Evolutionary conservation across 2,797 vertebrate species (phyloP), one percentile per base, ranked within the genome.

Genomic region (Enteromius radiatus): DNA sequence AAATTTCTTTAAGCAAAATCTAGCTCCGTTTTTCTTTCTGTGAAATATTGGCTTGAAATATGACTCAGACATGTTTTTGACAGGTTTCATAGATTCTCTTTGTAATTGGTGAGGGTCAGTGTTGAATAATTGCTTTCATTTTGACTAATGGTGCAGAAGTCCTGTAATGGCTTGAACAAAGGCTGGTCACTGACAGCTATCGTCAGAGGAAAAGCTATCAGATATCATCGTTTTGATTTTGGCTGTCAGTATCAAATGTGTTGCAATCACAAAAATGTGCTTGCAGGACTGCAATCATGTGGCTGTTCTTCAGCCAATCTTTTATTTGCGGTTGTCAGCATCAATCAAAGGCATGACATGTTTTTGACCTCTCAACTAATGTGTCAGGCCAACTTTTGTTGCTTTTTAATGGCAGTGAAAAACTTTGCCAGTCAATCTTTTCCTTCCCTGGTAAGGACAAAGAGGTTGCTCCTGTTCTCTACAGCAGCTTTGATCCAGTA

Each of bases 71-170:
- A 7, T 79, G 47, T 19, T 67, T 9, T 31, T 38, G 76, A 23
- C 76, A 38, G 41, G 76, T 36, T 78, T 52, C 19, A 9, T 52
- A 21, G 41, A 49, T 78, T 26, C 76, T 23, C 21, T 14, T 15
- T 78, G 43, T 69, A n/a, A 41, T 47, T 43, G 78, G 26, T 43
- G 52, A 41, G 63, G 77, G 52, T 80, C 67, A 59, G 52, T 15
- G 36, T 45, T 70, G 19, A 80, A 59, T 70, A 70, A 71, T 59
- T 80, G 36, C 67, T 31, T 71, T 80, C 52, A 70, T 45, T 70
- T 33, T 70, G 65, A 63, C 54, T 71, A 80, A 80, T 80, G 54
- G 67, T 63, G 68, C 68, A 38, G 54, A 63, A 47, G 33, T 81
- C 54, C 54, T 47, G 21, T 71, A 63, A 71, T 81, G 38, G 56